These are phyloP conservation scores for Isotomurus palustris DNA, from an alignment of 2,888 invertebrate genomes.

Conservation along the genomic window DNA sequence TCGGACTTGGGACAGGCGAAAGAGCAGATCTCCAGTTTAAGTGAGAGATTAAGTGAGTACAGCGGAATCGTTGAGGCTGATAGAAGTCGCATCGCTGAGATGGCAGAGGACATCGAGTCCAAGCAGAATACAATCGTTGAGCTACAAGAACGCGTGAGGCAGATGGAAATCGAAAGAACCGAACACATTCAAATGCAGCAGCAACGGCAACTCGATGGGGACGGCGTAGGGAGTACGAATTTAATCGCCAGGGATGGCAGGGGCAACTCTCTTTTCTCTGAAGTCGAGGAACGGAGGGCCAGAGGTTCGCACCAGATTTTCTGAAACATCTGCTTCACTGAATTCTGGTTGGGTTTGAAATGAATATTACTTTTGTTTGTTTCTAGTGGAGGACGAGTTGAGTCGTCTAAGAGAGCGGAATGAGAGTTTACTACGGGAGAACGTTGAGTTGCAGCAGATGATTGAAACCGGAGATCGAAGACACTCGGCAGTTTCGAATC, in stretches of 20 bases:
- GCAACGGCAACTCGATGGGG: conserved; percentile 8
- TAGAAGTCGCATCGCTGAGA: conserved; percentile 13
- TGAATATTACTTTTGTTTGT: no score
- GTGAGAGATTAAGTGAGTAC: conserved; percentile 14
- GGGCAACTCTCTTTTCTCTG: conserved; percentile 41
- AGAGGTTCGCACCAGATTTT: conserved; percentile 21
- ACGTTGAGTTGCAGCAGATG: conserved; percentile 23
- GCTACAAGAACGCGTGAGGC: conserved; percentile 6
- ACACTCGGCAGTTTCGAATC: conserved; percentile 28
- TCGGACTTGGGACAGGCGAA: not conserved
- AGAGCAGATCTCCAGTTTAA: conserved; percentile 1
- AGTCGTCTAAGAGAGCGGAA: conserved; percentile 24
- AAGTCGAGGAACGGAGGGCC: conserved; percentile 36
- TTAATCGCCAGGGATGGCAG: conserved; percentile 4
- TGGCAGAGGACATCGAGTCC: conserved; percentile 17
- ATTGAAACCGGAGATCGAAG: conserved; percentile 33
- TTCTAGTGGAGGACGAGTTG: conserved; percentile 39
- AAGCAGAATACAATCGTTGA: conserved; percentile 19
- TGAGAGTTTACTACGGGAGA: conserved; percentile 31
- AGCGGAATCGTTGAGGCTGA: conserved; percentile 9
- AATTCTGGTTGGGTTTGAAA: not conserved
- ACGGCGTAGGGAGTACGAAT: not conserved
- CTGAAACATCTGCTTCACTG: not conserved
- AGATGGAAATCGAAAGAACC: conserved; percentile 16
- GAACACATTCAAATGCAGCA: conserved; percentile 2